phyloP scores from a whole-genome alignment of 1,140 invertebrate genomes.

The Aphelinus atriplicis region DNA sequence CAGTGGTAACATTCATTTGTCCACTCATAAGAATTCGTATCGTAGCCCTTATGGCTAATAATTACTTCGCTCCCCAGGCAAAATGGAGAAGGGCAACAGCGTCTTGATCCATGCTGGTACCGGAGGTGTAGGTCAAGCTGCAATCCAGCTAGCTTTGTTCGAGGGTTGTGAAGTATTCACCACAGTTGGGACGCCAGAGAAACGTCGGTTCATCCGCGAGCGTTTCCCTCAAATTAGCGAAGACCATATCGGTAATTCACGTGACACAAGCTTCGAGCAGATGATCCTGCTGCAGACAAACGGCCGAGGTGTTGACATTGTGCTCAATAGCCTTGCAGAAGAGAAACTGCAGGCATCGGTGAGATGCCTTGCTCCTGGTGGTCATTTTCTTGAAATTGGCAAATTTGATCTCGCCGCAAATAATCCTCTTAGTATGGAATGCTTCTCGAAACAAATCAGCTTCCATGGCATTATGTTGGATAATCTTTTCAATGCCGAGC shows the following conservation, averaged over 20 bases:
- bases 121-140: conserved; percentile 85
- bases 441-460: conserved; percentile 85
- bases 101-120: conserved; percentile 80
- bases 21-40: too few species aligned
- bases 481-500: conserved; percentile 66
- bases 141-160: conserved; percentile 75
- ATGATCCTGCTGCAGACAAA: conserved; percentile 71
- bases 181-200: conserved; percentile 78
- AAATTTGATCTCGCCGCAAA: conserved; percentile 79
- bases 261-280: conserved; percentile 77
- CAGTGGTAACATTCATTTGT: conserved; percentile 47
- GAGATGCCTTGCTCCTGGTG: conserved; percentile 76
- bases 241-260: conserved; percentile 77
- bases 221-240: conserved; percentile 75
- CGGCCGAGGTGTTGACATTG: conserved; percentile 78
- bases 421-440: conserved; percentile 74
- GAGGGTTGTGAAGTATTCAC: conserved; percentile 76
- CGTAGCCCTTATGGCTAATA: too few species aligned
- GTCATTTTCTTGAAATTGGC: conserved; percentile 81
- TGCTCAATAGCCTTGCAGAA: conserved; percentile 82
- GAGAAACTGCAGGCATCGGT: conserved; percentile 82
- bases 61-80: conserved; percentile 21
- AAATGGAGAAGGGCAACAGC: conserved; percentile 71
- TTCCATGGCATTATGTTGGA: conserved; percentile 81
- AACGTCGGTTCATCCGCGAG: conserved; percentile 74